These are phyloP conservation scores for Emmelina monodactyla DNA, from an alignment of 2,888 invertebrate species.

Conservation along the genomic window DNA sequence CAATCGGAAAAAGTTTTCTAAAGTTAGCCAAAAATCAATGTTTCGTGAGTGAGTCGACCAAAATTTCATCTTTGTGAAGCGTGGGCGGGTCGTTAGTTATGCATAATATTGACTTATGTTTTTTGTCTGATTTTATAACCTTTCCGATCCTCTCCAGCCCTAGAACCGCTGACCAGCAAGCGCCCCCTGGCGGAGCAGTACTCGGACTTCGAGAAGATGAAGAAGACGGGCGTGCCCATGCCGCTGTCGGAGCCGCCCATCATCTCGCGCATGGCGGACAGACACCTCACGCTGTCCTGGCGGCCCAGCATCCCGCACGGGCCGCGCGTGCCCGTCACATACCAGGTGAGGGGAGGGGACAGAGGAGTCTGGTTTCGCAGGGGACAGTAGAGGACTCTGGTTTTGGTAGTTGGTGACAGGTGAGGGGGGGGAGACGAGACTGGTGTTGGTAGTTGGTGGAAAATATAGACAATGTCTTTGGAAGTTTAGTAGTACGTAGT, in stretches of 20 bases:
- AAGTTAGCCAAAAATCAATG: too few species aligned
- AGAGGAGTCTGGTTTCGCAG: background rate
- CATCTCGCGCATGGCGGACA: constrained; percentile 91
- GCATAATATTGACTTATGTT: too few species aligned
- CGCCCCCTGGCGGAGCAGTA: constrained; percentile 80
- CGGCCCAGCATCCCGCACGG: constrained; percentile 89
- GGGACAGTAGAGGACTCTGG: constrained; percentile 83
- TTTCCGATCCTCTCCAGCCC: constrained; percentile 38
- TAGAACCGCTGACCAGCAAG: constrained; percentile 71
- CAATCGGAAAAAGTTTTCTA: too few species aligned
- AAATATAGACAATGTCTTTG: too few species aligned
- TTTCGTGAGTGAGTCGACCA: too few species aligned
- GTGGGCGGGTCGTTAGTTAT: too few species aligned
- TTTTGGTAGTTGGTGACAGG: constrained; percentile 93
- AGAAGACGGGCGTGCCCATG: constrained; percentile 83
- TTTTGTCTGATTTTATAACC: too few species aligned
- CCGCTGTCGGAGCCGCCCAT: constrained; percentile 91
- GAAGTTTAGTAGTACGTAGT: too few species aligned
- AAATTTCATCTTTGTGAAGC: too few species aligned
- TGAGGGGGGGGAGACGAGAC: constrained; percentile 83
- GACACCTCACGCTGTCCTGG: constrained; percentile 91
- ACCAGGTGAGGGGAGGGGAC: constrained; percentile 72
- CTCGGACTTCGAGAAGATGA: constrained; percentile 83
- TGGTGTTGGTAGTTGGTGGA: too few species aligned
- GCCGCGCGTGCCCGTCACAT: constrained; percentile 89